Conservation (phyloP, 1,140 invertebrate species). For the Chrysoperla carnea region DNA sequence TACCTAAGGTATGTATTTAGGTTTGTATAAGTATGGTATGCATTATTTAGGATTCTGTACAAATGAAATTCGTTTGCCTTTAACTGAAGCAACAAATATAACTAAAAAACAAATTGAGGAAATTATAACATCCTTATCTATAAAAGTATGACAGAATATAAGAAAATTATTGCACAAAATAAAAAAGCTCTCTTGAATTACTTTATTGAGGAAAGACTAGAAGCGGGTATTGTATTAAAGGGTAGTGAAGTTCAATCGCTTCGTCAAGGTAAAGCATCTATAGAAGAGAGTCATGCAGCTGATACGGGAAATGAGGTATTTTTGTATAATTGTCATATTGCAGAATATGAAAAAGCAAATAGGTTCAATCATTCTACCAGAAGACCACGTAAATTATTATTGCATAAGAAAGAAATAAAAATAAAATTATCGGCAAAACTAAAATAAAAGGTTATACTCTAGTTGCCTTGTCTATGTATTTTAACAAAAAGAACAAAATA, state of each 20-base stretch:
- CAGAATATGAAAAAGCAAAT: not conserved
- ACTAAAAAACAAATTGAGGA: too few relatives aligned
- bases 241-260: not conserved
- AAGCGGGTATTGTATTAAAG: not conserved
- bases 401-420: too few relatives aligned
- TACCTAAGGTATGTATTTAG: too few relatives aligned
- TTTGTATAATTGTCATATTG: not conserved
- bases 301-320: not conserved
- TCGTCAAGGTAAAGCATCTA: not conserved
- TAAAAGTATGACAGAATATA: not conserved
- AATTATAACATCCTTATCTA: too few relatives aligned
- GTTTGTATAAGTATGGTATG: too few relatives aligned
- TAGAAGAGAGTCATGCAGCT: not conserved
- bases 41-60: too few relatives aligned
- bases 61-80: too few relatives aligned
- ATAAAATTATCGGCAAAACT: too few relatives aligned
- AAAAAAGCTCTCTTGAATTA: not conserved
- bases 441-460: too few relatives aligned
- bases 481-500: too few relatives aligned
- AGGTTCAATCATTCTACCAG: not conserved
- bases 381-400: not conserved
- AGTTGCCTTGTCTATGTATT: too few relatives aligned
- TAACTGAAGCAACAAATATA: too few relatives aligned
- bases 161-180: not conserved
- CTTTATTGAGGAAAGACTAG: not conserved